A percentile compares a stretch with the other conserved stretches of the same genome.
Conservation (phyloP, 2,113 vertebrate genomes). For the Pantherophis guttatus region DNA sequence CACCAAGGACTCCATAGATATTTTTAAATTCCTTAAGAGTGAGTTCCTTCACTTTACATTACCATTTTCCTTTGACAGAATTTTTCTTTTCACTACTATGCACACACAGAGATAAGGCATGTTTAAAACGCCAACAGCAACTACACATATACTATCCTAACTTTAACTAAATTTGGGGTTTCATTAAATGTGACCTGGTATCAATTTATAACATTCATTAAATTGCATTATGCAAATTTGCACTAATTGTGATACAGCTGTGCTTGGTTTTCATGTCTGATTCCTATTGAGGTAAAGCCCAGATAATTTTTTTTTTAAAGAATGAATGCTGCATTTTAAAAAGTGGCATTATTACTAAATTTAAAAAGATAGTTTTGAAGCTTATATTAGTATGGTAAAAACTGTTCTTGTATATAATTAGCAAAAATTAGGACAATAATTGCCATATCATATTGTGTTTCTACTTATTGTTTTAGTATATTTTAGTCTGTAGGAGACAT, state of each 20-base stretch:
- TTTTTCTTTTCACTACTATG: background rate
- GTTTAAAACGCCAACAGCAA: background rate
- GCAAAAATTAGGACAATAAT: conserved; percentile 13
- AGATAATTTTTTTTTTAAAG: background rate
- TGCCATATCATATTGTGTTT: conserved; percentile 17
- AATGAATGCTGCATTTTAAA: background rate
- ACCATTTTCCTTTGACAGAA: background rate
- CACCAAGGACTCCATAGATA: background rate
- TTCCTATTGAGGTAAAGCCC: background rate
- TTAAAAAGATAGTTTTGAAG: background rate
- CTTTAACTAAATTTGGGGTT: background rate
- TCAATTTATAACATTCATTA: background rate
- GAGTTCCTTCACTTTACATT: background rate
- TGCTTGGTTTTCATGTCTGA: background rate
- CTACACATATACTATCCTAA: background rate
- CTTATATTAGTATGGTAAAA: conserved; percentile 7
- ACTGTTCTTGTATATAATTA: conserved; percentile 14
- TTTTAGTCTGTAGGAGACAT: background rate
- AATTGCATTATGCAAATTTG: background rate
- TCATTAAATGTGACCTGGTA: background rate
- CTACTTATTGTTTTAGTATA: background rate
- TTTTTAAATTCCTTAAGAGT: background rate
- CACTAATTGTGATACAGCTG: background rate
- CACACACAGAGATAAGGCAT: background rate
- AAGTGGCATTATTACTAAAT: background rate